Base-by-base conservation (phyloP, 2,888 invertebrate genomes). In the Acleris laterana region DNA sequence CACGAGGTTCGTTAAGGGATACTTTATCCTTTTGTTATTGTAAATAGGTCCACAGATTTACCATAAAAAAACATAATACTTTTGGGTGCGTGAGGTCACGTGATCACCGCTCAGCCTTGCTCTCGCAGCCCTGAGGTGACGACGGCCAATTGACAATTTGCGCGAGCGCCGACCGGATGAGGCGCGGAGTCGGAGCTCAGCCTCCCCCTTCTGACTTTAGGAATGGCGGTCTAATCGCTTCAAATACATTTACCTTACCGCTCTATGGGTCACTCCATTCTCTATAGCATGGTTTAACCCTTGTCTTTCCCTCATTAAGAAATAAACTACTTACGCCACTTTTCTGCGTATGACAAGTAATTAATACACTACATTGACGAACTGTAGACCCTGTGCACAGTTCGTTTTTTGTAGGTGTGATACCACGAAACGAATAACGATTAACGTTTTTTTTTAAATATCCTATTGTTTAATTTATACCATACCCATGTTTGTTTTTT, bases 111-210 rank as follows among this genome's bases (percentile, higher is more conserved):
- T 81, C 84, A 87, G 84, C 82, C 83, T 86, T 88, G 86, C 78
- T 74, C 74, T 71, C 75, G 81, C 86, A 85, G 86, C 85, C 85
- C 86, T 87, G 84, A 84, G 81, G 79, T 79, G 81, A 76, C 84
- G 81, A 78, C 81, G 80, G 77, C 81, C 89, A 90, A 89, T 90
- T 89, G 87, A 82, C 90, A 90, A 92, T 91, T 91, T 88, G 88
- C 82, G 85, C 83, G 82, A 82, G 80, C 78, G 81, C 71, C 78
- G 84, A 87, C 90, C 91, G 91, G 91, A 91, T 90, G 90, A 86
- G 88, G 88, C 88, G 84, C 83, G 84, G 86, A 78, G 82, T 77
- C 77, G 82, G 77, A 76, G 79, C 80, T 81, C 83, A 79, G 78
- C 85, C 89, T 86, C 89, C 91, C 88, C 90, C 87, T 85, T 85